These are phyloP conservation scores for Cheilosia vernalis DNA, from an alignment of 2,888 invertebrate genomes.

Conservation along the genomic window DNA sequence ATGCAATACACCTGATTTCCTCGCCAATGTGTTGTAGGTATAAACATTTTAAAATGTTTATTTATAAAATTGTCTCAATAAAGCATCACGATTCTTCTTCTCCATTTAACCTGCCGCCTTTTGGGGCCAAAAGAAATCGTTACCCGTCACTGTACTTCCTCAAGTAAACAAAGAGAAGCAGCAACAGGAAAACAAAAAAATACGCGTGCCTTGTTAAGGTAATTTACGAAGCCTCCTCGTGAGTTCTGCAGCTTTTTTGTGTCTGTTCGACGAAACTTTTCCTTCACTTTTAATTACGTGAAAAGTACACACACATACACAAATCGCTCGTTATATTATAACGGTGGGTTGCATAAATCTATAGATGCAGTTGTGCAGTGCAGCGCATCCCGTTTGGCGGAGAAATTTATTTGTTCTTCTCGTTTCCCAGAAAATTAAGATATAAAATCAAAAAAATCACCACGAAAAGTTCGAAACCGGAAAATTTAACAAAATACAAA, in stretches of 20 bases:
- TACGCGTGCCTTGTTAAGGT: constrained; percentile 47
- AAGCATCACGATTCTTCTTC: constrained; percentile 49
- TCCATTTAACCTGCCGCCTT: constrained; percentile 30
- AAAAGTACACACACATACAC: constrained; percentile 54
- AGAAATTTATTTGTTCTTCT: constrained; percentile 65
- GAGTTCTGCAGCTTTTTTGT: constrained; percentile 18
- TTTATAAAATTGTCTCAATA: constrained; percentile 47
- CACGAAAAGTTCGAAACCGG: constrained; percentile 4
- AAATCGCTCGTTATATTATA: constrained; percentile 36
- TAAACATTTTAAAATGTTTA: constrained; percentile 13
- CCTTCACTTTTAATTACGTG: constrained; percentile 66
- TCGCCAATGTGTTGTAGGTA: constrained; percentile 21
- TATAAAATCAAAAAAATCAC: constrained; percentile 2
- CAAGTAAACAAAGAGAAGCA: constrained; percentile 34
- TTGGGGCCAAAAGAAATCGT: constrained; percentile 29
- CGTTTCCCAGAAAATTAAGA: constrained; percentile 42
- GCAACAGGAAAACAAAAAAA: not conserved
- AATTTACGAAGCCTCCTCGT: constrained; percentile 44
- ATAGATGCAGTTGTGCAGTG: not conserved
- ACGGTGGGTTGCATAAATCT: constrained; percentile 47
- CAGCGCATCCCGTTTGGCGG: constrained; percentile 17
- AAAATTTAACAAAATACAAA: constrained; percentile 35
- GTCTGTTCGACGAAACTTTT: constrained; percentile 36
- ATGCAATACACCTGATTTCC: constrained; percentile 63
- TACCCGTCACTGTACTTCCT: constrained; percentile 56